These are phyloP conservation scores for Turritopsis dohrnii DNA, from an alignment of 30 jellyfish, hydroid and myxozoan genomes.

Conservation along the genomic window DNA sequence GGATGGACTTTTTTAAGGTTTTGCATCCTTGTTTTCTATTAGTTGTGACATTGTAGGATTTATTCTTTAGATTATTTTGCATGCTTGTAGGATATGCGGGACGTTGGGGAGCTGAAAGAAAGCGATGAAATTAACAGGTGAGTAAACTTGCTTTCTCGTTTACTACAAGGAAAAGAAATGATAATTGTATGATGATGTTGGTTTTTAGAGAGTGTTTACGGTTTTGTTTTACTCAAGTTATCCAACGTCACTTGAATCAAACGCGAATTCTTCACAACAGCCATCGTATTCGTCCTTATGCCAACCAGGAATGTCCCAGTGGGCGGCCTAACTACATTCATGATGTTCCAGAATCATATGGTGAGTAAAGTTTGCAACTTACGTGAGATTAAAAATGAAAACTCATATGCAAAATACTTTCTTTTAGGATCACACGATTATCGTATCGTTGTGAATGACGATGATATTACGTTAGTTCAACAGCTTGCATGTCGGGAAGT, in stretches of 20 bases:
- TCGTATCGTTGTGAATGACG: neutral
- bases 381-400: too few species aligned
- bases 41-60: neutral
- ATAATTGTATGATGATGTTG: neutral
- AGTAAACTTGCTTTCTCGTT: too few species aligned
- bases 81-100: neutral
- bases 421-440: neutral
- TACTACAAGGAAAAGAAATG: too few species aligned
- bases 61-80: neutral
- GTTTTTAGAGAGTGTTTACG: neutral
- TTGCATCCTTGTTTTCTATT: neutral
- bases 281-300: neutral
- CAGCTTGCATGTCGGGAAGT: neutral
- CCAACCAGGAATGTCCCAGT: slow-evolving; percentile 5
- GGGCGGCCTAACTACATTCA: neutral
- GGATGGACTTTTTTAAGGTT: slow-evolving; percentile 32
- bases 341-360: neutral
- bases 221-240: neutral
- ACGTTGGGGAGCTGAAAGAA: neutral
- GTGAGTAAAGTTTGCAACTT: neutral
- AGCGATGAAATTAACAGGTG: neutral
- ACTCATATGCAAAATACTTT: too few species aligned
- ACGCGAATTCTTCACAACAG: neutral
- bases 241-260: neutral
- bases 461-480: neutral